A percentile compares a stretch with the other conserved stretches of the same genome.
Evolutionary conservation across 2,888 invertebrate species (phyloP).

Genomic region (Drosophila affinis): DNA sequence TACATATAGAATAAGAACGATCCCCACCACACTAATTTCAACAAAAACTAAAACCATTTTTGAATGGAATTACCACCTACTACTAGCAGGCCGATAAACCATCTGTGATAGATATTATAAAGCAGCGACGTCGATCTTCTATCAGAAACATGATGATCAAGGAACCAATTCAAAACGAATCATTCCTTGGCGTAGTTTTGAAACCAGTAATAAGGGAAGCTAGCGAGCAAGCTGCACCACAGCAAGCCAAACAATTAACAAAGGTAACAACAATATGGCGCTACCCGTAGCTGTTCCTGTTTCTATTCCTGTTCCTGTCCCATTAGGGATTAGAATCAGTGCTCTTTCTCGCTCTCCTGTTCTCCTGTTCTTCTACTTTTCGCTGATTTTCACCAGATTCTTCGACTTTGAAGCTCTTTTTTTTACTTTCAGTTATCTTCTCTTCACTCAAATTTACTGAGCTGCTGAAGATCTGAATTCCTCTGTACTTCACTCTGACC

Average conservation of each 20-base stretch:
- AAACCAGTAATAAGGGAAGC: conserved; percentile 86
- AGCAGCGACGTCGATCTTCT: conserved; percentile 82
- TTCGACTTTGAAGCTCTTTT: background rate
- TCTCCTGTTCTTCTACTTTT: background rate
- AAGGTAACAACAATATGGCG: conserved; percentile 79
- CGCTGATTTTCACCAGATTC: background rate
- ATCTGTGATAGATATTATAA: conserved; percentile 74
- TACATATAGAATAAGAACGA: background rate
- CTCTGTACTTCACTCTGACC: background rate
- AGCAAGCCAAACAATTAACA: conserved; percentile 79
- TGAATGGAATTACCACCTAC: conserved; percentile 3
- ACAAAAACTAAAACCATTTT: background rate
- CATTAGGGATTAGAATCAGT: background rate
- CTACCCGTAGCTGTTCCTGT: background rate
- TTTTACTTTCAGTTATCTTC: background rate
- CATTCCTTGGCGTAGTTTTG: conserved; percentile 86
- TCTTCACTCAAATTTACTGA: background rate
- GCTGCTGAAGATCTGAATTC: background rate
- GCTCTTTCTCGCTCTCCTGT: background rate
- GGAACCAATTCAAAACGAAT: conserved; percentile 85
- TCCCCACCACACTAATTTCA: background rate
- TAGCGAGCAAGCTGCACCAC: conserved; percentile 80
- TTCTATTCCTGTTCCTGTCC: background rate
- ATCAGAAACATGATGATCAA: conserved; percentile 83
- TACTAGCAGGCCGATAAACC: conserved; percentile 62